Evolutionary conservation across 2,888 invertebrate species (phyloP), one percentile per base, ranked within the genome.

Genomic region (Tachystola acroxantha): DNA sequence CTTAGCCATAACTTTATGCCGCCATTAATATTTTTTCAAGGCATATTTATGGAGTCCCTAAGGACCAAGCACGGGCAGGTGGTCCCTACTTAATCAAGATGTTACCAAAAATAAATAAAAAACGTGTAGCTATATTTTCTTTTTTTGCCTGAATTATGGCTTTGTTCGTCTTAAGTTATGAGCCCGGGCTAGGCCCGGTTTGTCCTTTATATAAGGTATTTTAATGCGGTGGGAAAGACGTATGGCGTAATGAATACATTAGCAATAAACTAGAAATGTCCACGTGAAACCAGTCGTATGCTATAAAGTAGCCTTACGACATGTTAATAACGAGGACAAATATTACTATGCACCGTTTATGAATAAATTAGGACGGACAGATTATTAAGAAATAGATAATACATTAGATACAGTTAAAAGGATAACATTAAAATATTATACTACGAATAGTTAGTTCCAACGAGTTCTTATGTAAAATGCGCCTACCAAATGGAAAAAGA

Each of bases 71-170:
- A 61, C 73, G 47, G 62, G 85, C 85, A 86, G 86, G 86, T 86
- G 86, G 86, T 85, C 86, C 73, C 65, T 67, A 80, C 80, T 86
- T 86, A 86, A 86, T 86, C 85, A 86, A 86, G 86, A 85, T 70
- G 85, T 86, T 81, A 82, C 84, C 74, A 67, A 84, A 81, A 77
- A 67, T 64, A 81, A 77, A 67, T 64, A 72, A 76, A 80, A 75
- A 73, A 65, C 64, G 47, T 62, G 63, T 54, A 66, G 64, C 72
- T 64, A 76, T 74, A 74, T 76, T 70, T 77, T 65, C 68, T 79
- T 78, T 77, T 32, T 77, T 75, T 74, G 67, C 51, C 64, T 82
- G 79, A 84, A 69, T 81, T 82, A 84, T 80, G 60, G 68, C 70
- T 76, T 65, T 70, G 71, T 67, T 68, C 64, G 56, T 50, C 55